phyloP scores from a whole-genome alignment of 2,888 invertebrate species.

The Meloe dianella region DNA sequence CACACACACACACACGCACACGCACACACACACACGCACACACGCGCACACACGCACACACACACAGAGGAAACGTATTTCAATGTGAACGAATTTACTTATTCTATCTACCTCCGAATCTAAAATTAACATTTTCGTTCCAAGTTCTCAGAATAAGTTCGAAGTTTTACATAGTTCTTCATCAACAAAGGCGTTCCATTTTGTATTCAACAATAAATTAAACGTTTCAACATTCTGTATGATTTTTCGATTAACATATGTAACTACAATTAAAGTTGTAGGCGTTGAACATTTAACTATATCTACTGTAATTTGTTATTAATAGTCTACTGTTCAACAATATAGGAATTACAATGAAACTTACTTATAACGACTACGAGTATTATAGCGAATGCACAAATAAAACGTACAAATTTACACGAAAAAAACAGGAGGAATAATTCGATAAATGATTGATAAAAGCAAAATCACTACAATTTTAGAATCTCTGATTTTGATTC shows the following conservation, averaged over 20 bases:
- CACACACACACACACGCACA: neutral
- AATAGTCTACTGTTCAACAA: neutral
- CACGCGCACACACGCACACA: neutral
- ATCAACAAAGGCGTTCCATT: conserved; percentile 9
- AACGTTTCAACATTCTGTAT: neutral
- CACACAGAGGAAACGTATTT: conserved; percentile 3
- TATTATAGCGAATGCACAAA: too few relatives aligned
- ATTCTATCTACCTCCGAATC: conserved; percentile 9
- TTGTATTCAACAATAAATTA: neutral
- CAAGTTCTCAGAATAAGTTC: conserved; percentile 9
- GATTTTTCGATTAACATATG: neutral
- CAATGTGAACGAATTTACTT: conserved; percentile 10
- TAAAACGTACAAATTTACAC: too few relatives aligned
- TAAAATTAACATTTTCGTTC: conserved; percentile 11
- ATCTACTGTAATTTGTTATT: neutral
- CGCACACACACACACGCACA: neutral
- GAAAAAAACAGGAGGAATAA: too few relatives aligned
- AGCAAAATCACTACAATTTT: too few relatives aligned
- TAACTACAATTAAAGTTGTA: neutral
- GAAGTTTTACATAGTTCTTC: neutral
- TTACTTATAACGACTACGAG: too few relatives aligned
- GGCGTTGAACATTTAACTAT: neutral
- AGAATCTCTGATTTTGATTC: too few relatives aligned
- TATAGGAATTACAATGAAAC: neutral
- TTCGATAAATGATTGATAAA: too few relatives aligned